Base-by-base conservation (phyloP, 2,888 invertebrate species). In the Apantesis nais region DNA sequence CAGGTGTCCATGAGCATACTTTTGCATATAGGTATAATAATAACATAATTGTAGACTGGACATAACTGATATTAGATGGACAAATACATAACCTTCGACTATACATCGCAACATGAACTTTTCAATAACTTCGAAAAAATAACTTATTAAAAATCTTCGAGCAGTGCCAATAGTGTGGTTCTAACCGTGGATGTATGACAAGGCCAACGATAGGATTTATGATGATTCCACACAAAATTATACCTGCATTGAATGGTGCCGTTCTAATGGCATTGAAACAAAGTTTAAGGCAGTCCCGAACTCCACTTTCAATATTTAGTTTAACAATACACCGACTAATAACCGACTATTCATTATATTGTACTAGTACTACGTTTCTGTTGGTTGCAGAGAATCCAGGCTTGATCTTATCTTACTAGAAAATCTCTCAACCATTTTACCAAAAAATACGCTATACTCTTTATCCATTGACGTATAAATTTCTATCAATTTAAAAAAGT, bases 231-330 rank as follows among this genome's bases (percentile, higher is more conserved):
- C 74, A 78, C 78, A 73, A 80, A 77, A 77, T 80, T 82, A 78
- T 85, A 81, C 73, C 72, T 71, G 65, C 73, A 78, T 77, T 79
- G 73, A 78, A 82, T 76, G 69, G 77, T 60, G 78, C 86, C 89
- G 67, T 85, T 89, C 89, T 88, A 89, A 87, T 76, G 88, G 85
- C 89, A 88, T 88, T 89, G 88, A 81, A 81, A 70, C 75, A 79
- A 79, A 79, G 83, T 83, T 87, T 82, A 80, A 83, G 79, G 81
- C 76, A 67, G 82, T 84, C 80, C 16, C n/a, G 19, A 34, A 66
- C 34, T 25, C 25, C n/a, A 68, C 68, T 63, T 72, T 69, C 66
- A 41, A 79, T 78, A 72, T 68, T 80, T 70, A 60, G 67, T 76
- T 62, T 25, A 81, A 85, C 78, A 80, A 79, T 84, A 29, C 29